Evolutionary conservation across 2,888 invertebrate genomes (phyloP).

Genomic region (Atethmia centrago): DNA sequence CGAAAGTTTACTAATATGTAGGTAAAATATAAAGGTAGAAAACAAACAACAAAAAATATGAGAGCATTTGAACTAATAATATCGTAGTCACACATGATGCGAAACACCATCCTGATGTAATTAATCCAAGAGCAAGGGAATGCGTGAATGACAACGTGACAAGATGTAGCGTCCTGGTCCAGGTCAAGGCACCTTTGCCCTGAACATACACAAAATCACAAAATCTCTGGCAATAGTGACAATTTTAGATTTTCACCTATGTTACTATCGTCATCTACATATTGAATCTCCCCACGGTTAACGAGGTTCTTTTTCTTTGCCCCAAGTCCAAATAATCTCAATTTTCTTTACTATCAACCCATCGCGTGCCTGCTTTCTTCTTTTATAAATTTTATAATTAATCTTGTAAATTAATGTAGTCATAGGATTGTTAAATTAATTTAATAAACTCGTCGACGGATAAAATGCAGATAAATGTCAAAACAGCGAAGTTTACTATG

Average conservation of each 20-base stretch:
- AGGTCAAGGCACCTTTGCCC: background rate
- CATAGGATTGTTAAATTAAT: slow-evolving; percentile 45
- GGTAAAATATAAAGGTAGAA: background rate
- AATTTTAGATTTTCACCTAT: background rate
- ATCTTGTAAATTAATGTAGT: slow-evolving; percentile 46
- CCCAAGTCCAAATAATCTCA: background rate
- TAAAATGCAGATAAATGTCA: slow-evolving; percentile 53
- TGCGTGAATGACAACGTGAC: background rate
- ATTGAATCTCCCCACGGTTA: background rate
- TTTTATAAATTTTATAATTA: slow-evolving; percentile 23
- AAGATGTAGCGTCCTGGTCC: background rate
- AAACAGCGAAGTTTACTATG: slow-evolving; percentile 56
- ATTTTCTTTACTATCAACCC: background rate
- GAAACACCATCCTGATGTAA: too few relatives aligned
- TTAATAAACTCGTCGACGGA: slow-evolving; percentile 51
- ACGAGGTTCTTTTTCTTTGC: background rate
- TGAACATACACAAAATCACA: background rate
- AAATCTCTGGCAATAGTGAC: background rate
- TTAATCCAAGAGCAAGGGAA: background rate
- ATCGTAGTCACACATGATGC: too few relatives aligned
- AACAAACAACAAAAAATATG: background rate
- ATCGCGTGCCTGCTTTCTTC: slow-evolving; percentile 26
- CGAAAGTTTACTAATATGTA: background rate
- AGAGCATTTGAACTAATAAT: background rate
- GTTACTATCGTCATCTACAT: background rate